Percentiles rank a stretch among this genome's conserved stretches.
These are phyloP conservation scores for Acrobasis suavella DNA, from an alignment of 2,888 invertebrate species.

Conservation along the genomic window DNA sequence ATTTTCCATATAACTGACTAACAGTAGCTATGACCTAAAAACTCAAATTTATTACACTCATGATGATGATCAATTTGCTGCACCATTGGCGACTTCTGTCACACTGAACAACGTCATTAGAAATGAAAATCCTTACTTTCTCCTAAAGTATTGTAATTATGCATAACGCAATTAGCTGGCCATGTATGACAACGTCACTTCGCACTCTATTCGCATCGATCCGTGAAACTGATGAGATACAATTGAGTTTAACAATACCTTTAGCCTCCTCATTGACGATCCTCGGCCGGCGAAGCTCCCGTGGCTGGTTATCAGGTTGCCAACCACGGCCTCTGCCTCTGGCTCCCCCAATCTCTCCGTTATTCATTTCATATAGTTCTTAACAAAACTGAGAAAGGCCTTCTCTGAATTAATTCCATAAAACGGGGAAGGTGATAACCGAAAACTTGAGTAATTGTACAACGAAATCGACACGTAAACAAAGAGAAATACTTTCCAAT, in stretches of 20 bases:
- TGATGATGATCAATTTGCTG: constrained; percentile 37
- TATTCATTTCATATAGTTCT: constrained; percentile 69
- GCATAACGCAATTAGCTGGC: constrained; percentile 56
- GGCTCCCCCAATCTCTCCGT: constrained; percentile 77
- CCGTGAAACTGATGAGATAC: constrained; percentile 46
- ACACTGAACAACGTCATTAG: constrained; percentile 71
- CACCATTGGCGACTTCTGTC: constrained; percentile 55
- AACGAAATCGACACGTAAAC: constrained; percentile 76
- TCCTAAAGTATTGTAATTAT: constrained; percentile 65
- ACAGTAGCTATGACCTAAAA: constrained; percentile 40
- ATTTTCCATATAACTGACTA: background rate
- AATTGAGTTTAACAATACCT: constrained; percentile 49
- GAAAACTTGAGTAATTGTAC: constrained; percentile 39
- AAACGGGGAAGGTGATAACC: constrained; percentile 43
- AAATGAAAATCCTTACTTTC: constrained; percentile 78
- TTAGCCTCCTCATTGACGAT: constrained; percentile 60
- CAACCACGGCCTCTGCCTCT: constrained; percentile 79
- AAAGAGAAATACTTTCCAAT: constrained; percentile 69
- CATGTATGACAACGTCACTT: constrained; percentile 59
- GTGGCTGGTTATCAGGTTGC: constrained; percentile 73
- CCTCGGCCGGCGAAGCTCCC: constrained; percentile 74
- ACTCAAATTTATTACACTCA: constrained; percentile 34
- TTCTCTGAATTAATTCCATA: constrained; percentile 63
- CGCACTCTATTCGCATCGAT: constrained; percentile 36
- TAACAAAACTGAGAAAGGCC: constrained; percentile 42